These are phyloP conservation scores for Malurus elegans DNA, from an alignment of 2,113 vertebrate species.

Conservation along the genomic window DNA sequence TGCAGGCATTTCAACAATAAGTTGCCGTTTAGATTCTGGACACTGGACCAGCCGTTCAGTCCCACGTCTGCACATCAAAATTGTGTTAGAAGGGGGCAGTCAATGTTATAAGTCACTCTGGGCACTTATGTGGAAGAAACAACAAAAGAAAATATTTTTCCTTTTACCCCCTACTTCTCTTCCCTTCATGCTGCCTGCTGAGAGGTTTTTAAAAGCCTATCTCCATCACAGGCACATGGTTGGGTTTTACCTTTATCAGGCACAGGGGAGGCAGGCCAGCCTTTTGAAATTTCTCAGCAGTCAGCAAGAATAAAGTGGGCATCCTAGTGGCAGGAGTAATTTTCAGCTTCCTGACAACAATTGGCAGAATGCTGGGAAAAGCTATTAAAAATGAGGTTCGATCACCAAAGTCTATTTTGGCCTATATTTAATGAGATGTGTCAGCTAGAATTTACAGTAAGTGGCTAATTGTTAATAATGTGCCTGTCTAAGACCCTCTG, in stretches of 20 bases:
- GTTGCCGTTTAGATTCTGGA: background rate
- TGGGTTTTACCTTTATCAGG: slow-evolving; percentile 50
- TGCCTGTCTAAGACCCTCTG: slow-evolving; percentile 30
- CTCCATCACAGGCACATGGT: slow-evolving; percentile 6
- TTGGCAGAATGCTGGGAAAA: slow-evolving; percentile 63
- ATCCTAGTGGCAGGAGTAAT: slow-evolving; percentile 62
- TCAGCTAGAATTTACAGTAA: slow-evolving; percentile 69
- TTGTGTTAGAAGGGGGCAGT: slow-evolving; percentile 21
- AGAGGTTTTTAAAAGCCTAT: slow-evolving; percentile 48
- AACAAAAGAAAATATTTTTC: slow-evolving; percentile 36
- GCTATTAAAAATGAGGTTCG: slow-evolving; percentile 67
- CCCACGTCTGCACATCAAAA: background rate
- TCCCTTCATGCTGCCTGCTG: slow-evolving; percentile 34
- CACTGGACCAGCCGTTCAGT: background rate
- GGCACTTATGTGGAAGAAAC: background rate
- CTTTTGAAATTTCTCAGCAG: slow-evolving; percentile 70
- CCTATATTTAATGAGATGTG: slow-evolving; percentile 65
- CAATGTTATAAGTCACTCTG: slow-evolving; percentile 5
- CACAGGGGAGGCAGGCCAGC: slow-evolving; percentile 29
- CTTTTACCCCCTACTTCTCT: slow-evolving; percentile 9
- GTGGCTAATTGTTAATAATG: slow-evolving; percentile 73
- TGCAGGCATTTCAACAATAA: background rate
- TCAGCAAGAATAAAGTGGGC: slow-evolving; percentile 61
- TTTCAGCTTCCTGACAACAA: slow-evolving; percentile 68
- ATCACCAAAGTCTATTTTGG: slow-evolving; percentile 62